Conservation (phyloP, 2,888 invertebrate species). For the Meloe dianella region DNA sequence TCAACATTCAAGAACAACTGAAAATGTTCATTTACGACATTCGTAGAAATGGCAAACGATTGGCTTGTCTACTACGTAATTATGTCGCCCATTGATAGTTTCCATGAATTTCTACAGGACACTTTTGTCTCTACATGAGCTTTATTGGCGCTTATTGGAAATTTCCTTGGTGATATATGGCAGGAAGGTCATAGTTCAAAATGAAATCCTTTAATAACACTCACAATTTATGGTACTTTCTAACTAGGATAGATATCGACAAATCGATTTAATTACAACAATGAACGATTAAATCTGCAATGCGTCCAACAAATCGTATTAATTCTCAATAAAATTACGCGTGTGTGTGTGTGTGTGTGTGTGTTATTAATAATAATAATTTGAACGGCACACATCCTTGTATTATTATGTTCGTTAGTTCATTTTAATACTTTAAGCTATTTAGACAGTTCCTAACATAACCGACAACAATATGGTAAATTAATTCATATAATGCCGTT, state of each 20-base stretch:
- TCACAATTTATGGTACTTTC: not conserved
- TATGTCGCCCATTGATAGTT: no score
- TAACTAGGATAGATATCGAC: not conserved
- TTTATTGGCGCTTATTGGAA: no score
- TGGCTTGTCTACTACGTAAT: no score
- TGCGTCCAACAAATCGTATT: not conserved
- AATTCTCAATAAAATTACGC: not conserved
- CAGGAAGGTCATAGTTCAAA: not conserved
- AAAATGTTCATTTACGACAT: no score
- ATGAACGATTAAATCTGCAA: not conserved
- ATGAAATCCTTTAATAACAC: not conserved
- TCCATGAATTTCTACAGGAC: no score
- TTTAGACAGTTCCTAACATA: conserved; percentile 28
- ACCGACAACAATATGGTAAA: conserved; percentile 32
- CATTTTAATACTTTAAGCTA: conserved; percentile 27
- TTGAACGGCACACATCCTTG: no score
- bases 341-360: no score
- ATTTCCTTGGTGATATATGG: not conserved
- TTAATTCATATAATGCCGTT: conserved; percentile 30
- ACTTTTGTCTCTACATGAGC: no score
- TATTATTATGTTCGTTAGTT: no score
- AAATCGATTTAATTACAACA: conserved; percentile 9
- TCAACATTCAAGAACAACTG: not conserved
- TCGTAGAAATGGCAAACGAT: no score
- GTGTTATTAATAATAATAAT: no score